Percentiles rank a stretch among this genome's conserved stretches.
Evolutionary conservation across 2,888 invertebrate genomes (phyloP).

Genomic region (Cerceris ruficornis): DNA sequence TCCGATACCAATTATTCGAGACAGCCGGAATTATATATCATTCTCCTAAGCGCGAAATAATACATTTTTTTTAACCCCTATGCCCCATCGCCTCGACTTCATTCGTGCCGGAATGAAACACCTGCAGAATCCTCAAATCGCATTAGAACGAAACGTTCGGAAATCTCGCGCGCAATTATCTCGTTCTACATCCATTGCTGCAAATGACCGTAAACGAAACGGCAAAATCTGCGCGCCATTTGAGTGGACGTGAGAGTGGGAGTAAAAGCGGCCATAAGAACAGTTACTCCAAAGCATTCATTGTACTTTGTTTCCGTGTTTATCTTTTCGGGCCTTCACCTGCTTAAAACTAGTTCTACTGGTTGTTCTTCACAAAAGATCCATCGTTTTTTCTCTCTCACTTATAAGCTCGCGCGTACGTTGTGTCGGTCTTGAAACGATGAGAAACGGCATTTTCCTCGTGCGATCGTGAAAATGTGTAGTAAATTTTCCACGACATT

Average conservation of each 20-base stretch:
- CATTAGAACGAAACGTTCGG: background rate
- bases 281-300: conserved; percentile 54
- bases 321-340: conserved; percentile 58
- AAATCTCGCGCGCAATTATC: conserved; percentile 6
- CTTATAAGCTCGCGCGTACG: background rate
- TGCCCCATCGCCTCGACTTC: too few relatives aligned
- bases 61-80: too few relatives aligned
- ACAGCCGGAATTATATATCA: too few relatives aligned
- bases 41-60: too few relatives aligned
- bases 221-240: conserved; percentile 23
- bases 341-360: conserved; percentile 50
- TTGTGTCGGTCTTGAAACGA: background rate
- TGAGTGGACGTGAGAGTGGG: conserved; percentile 34
- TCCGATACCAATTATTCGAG: too few relatives aligned
- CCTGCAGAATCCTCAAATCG: background rate
- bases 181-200: conserved; percentile 5
- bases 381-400: conserved; percentile 20
- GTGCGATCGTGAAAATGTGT: background rate
- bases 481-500: too few relatives aligned
- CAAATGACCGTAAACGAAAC: conserved; percentile 25
- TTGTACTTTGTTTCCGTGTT: conserved; percentile 55
- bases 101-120: too few relatives aligned
- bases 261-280: conserved; percentile 38
- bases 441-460: background rate
- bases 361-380: conserved; percentile 32